Evolutionary conservation across 2,113 vertebrate species (phyloP), one percentile per base, ranked within the genome.

Genomic region (Odocoileus hemionus): DNA sequence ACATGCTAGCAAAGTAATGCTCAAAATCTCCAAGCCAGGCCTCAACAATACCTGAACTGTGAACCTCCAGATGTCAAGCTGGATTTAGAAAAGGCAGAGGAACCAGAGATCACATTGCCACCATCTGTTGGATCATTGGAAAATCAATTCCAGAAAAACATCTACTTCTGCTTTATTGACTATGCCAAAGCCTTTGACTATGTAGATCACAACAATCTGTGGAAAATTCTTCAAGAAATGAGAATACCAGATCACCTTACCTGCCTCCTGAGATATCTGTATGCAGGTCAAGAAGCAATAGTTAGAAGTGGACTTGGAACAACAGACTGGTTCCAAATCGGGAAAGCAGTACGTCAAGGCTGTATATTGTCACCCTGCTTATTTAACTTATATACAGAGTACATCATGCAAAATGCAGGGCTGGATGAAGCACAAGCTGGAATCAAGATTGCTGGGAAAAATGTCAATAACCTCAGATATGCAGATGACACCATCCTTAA

Each of bases 61-160:
- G 61, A 64, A 64, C 30, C n/a, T 64, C 30, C 30, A 64, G 61
- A 64, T 64, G 7, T 64, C 61, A n/a, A 64, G 61, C 61, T n/a
- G 30, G 61, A 8, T 64, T 64, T 64, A 64, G 61, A 64, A 64
- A n/a, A n/a, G 30, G 30, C 61, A 64, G 61, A 64, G 61, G 30
- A n/a, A 64, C 3, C 61, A 64, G 61, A 64, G 30, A n/a, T 64
- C 61, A 64, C n/a, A 64, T 64, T 64, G 30, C 30, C 7, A 64
- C 17, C 15, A 64, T 64, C 61, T 0, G 14, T 16, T n/a, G 30
- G 30, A 64, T 17, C 30, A 64, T n/a, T 0, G 2, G 16, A 64
- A n/a, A 64, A 64, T 15, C 61, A 64, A n/a, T 8, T 64, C 30
- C 30, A 64, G 61, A 64, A 64, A 64, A n/a, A n/a, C 7, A 64